phyloP scores from a whole-genome alignment of 1,140 invertebrate genomes.

The Stegodyphus dumicola region DNA sequence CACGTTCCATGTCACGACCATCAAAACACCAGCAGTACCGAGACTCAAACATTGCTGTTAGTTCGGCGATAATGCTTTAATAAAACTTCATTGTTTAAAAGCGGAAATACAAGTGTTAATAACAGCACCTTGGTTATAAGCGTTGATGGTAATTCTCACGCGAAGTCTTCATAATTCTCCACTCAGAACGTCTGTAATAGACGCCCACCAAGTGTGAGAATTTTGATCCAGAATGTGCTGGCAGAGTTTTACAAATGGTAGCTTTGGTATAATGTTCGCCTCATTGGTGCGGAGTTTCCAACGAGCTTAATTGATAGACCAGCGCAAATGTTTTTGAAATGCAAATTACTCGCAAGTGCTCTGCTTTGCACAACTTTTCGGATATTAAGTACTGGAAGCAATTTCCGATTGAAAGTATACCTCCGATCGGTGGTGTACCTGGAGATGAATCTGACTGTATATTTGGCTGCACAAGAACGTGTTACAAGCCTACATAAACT shows the following conservation, averaged over 20 bases:
- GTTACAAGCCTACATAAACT: no score
- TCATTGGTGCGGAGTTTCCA: background rate
- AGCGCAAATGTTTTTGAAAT: no score
- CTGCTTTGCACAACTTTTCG: no score
- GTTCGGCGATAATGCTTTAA: constrained; percentile 6
- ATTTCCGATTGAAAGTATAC: background rate
- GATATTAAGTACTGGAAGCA: background rate
- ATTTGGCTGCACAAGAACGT: no score
- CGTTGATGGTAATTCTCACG: constrained; percentile 33
- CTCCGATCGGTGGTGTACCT: no score
- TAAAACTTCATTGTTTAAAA: constrained; percentile 15
- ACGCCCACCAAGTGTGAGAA: background rate
- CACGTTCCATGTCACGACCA: constrained; percentile 35
- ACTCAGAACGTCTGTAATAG: background rate
- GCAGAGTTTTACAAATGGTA: no score
- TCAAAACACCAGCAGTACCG: background rate
- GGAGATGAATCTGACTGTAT: no score
- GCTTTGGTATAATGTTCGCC: background rate
- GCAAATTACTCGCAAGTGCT: no score
- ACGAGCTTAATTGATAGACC: background rate
- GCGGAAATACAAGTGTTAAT: constrained; percentile 15
- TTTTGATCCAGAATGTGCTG: no score
- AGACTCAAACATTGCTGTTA: no score
- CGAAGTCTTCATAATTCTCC: constrained; percentile 8
- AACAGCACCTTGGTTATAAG: constrained; percentile 9